Evolutionary conservation across 2,113 vertebrate genomes (phyloP).

Genomic region (Fulica atra): DNA sequence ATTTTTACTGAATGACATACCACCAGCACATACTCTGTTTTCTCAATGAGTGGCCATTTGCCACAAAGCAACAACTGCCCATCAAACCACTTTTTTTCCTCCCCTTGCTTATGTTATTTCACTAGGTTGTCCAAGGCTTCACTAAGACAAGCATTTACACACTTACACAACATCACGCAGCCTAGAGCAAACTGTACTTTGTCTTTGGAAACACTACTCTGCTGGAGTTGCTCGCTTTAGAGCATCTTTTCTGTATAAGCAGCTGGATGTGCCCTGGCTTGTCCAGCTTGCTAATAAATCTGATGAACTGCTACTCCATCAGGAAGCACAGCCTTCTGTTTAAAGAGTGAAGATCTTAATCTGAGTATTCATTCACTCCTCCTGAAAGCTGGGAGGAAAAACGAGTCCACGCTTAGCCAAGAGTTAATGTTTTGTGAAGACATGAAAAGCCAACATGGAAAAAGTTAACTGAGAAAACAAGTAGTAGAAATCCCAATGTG

Average conservation of each 20-base stretch:
- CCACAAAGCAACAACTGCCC: neutral
- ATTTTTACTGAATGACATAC: neutral
- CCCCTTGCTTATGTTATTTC: neutral
- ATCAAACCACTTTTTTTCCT: neutral
- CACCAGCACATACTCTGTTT: neutral
- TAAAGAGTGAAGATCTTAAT: constrained; percentile 24
- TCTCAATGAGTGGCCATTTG: neutral
- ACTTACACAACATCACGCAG: neutral
- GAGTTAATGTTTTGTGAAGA: neutral
- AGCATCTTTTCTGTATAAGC: neutral
- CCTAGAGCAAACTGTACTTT: neutral
- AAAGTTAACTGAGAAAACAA: neutral
- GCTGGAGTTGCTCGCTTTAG: neutral
- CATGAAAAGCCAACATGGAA: neutral
- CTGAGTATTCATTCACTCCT: neutral
- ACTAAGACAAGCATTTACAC: neutral
- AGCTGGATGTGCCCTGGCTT: constrained; percentile 4
- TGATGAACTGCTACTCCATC: neutral
- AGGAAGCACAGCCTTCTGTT: neutral
- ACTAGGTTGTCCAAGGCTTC: neutral
- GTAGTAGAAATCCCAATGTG: neutral
- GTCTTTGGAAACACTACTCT: neutral
- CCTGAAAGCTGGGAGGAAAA: neutral
- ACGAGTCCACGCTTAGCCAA: neutral
- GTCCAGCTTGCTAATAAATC: neutral